Evolutionary conservation across 2,888 invertebrate species (phyloP).

Genomic region (Ornithoptera priamus): DNA sequence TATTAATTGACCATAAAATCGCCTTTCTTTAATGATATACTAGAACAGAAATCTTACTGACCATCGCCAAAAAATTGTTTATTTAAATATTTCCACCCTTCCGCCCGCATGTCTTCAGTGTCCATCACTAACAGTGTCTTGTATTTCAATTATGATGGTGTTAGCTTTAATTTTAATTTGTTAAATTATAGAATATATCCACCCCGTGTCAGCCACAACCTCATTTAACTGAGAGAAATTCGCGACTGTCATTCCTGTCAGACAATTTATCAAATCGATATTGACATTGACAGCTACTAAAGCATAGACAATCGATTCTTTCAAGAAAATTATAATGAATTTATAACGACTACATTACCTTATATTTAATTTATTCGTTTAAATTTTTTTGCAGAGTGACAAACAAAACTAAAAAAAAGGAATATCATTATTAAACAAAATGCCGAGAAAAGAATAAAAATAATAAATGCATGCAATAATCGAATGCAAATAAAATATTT

Average conservation of each 20-base stretch:
- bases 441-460: too few species aligned
- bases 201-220: conserved; percentile 25
- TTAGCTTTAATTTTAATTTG: conserved; percentile 15
- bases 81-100: conserved; percentile 76
- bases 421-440: too few species aligned
- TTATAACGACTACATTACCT: too few species aligned
- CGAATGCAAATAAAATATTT: too few species aligned
- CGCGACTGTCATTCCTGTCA: conserved; percentile 33
- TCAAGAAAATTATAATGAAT: too few species aligned
- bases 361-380: too few species aligned
- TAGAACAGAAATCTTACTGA: conserved; percentile 48
- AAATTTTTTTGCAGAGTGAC: too few species aligned
- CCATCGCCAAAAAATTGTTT: conserved; percentile 77
- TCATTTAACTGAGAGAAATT: conserved; percentile 29
- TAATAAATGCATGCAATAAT: too few species aligned
- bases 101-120: conserved; percentile 67
- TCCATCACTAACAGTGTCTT: conserved; percentile 45
- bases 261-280: conserved; percentile 11
- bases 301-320: conserved; percentile 11
- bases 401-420: too few species aligned
- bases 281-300: conserved; percentile 20
- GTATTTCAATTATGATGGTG: conserved; percentile 8
- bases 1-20: conserved; percentile 14
- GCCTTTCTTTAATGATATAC: conserved; percentile 34
- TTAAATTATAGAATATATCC: conserved; percentile 25